Evolutionary conservation across 37 sponge, comb jelly and placozoan species (phyloP).

Genomic region (Lycopodina hypogea): DNA sequence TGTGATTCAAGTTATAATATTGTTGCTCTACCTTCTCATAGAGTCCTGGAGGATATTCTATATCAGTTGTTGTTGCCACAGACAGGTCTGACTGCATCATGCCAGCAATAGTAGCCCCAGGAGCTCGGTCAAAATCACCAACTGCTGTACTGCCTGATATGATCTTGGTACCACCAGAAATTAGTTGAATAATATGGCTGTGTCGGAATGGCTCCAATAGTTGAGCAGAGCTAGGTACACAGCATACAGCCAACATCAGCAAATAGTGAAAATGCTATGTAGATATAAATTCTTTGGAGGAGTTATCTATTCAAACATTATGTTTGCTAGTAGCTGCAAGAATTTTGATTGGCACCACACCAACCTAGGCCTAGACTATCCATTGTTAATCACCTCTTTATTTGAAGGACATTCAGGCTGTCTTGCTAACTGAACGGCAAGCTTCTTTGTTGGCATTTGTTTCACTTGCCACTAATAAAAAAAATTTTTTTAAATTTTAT

Average conservation of each 20-base stretch:
- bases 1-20: background rate
- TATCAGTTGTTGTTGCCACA: slow-evolving; percentile 34
- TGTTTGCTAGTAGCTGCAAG: no score
- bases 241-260: background rate
- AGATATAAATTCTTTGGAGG: no score
- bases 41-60: slow-evolving; percentile 92
- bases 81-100: slow-evolving; percentile 8
- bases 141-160: background rate
- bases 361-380: no score
- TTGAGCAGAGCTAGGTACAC: slow-evolving; percentile 61
- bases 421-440: no score
- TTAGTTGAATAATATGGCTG: slow-evolving; percentile 48
- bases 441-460: no score
- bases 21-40: slow-evolving; percentile 73
- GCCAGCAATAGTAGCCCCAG: slow-evolving; percentile 23
- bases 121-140: slow-evolving; percentile 55
- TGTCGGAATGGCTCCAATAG: slow-evolving; percentile 74
- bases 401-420: no score
- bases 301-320: no score
- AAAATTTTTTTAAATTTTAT: no score
- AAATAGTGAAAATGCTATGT: background rate
- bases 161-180: slow-evolving; percentile 9
- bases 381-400: no score
- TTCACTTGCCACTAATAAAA: no score
- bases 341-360: no score